Evolutionary conservation across 1,140 invertebrate genomes (phyloP).

Genomic region (Dendrolimus kikuchii): DNA sequence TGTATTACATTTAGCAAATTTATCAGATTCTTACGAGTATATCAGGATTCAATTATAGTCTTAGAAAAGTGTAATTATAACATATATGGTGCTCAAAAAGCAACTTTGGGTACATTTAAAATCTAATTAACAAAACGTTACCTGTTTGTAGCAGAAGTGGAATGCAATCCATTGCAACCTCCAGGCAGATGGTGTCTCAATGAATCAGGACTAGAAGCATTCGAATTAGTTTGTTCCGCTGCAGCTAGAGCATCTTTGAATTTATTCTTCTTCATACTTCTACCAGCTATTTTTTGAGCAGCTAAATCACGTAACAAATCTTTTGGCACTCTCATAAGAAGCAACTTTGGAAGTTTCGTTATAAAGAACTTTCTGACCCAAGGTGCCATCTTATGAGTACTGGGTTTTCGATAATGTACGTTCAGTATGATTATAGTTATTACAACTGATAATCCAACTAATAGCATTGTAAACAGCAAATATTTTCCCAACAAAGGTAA

Average conservation of each 20-base stretch:
- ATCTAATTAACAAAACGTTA: slow-evolving; percentile 26
- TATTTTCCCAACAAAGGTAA: slow-evolving; percentile 98
- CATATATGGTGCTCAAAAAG: no score
- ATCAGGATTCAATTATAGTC: no score
- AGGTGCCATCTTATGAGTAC: slow-evolving; percentile 96
- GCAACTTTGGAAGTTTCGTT: slow-evolving; percentile 84
- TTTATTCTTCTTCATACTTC: slow-evolving; percentile 76
- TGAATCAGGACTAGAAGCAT: slow-evolving; percentile 83
- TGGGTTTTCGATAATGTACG: slow-evolving; percentile 99
- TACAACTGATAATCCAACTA: slow-evolving; percentile 96
- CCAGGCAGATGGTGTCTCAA: slow-evolving; percentile 75
- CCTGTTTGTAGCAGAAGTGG: slow-evolving; percentile 80
- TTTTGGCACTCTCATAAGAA: slow-evolving; percentile 90
- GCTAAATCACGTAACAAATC: slow-evolving; percentile 85
- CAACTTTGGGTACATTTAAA: no score
- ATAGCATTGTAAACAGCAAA: slow-evolving; percentile 97
- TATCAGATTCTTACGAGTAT: no score
- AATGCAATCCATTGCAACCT: slow-evolving; percentile 85
- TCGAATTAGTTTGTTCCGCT: slow-evolving; percentile 79
- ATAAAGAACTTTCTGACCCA: slow-evolving; percentile 94
- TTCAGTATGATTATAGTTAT: slow-evolving; percentile 98
- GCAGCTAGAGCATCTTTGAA: slow-evolving; percentile 78
- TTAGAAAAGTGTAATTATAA: no score
- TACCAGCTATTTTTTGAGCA: slow-evolving; percentile 81
- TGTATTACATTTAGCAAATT: no score